Percentiles rank a stretch among this genome's conserved stretches.
phyloP scores from a whole-genome alignment of 2,888 invertebrate species.

The Rhabditophanes sp. region DNA sequence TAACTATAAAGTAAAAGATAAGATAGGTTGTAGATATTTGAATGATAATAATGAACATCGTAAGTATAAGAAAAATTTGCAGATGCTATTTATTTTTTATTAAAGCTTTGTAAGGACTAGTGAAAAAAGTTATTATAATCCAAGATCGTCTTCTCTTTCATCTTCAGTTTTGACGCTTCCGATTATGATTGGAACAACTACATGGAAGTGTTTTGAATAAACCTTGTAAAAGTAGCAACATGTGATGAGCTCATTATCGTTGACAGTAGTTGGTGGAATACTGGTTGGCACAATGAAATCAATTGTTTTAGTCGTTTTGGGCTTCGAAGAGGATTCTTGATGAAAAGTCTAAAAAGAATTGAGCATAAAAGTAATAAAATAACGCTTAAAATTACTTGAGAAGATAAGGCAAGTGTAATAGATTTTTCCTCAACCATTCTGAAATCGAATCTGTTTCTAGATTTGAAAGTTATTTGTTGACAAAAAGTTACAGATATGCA shows the following conservation, averaged over 20 bases:
- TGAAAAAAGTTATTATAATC: no score
- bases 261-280: constrained; percentile 31
- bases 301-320: constrained; percentile 30
- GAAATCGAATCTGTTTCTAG: constrained; percentile 14
- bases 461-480: constrained; percentile 33
- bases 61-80: no score
- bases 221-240: constrained; percentile 38
- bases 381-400: constrained; percentile 17
- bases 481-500: constrained; percentile 31
- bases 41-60: no score
- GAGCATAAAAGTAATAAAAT: constrained; percentile 1
- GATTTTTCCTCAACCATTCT: constrained; percentile 20
- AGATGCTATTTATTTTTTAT: no score
- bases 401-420: constrained; percentile 33
- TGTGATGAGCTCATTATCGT: constrained; percentile 34
- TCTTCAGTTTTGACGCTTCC: constrained; percentile 31
- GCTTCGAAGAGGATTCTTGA: no score
- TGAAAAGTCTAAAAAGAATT: constrained; percentile 10
- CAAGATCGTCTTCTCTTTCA: no score
- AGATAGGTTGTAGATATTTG: no score
- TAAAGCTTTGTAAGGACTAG: no score
- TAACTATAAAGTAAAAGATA: no score
- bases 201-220: constrained; percentile 37
- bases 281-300: constrained; percentile 28
- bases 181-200: constrained; percentile 35